Evolutionary conservation across 2,888 invertebrate species (phyloP).

Genomic region (Limnephilus lunatus): DNA sequence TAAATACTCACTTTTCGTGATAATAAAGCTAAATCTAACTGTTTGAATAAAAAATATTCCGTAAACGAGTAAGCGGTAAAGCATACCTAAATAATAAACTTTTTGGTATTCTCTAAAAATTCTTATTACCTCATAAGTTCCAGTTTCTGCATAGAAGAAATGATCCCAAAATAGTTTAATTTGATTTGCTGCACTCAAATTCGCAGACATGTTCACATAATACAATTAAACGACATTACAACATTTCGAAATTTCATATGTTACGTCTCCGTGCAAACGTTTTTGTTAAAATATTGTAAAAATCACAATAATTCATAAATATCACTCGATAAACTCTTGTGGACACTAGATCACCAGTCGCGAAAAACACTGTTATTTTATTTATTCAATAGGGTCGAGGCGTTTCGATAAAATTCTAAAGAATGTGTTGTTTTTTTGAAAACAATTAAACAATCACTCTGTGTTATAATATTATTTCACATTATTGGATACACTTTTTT

Average conservation of each 20-base stretch:
- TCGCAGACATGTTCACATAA: conserved; percentile 67
- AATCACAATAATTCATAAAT: neutral
- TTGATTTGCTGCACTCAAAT: conserved; percentile 68
- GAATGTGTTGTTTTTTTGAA: neutral
- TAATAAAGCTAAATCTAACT: no score
- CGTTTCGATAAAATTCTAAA: neutral
- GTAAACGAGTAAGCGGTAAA: no score
- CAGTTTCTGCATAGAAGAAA: conserved; percentile 80
- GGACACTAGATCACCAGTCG: neutral
- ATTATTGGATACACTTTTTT: neutral
- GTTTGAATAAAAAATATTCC: no score
- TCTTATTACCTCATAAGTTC: conserved; percentile 78
- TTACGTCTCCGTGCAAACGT: neutral
- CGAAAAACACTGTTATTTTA: neutral
- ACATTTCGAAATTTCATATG: neutral
- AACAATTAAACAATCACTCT: neutral
- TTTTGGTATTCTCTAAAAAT: neutral
- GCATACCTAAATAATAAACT: no score
- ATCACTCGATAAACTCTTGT: neutral
- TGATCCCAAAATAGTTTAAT: conserved; percentile 79
- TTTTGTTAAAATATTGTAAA: neutral
- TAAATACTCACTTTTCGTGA: no score
- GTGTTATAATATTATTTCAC: neutral
- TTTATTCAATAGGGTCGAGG: neutral
- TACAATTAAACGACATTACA: neutral